phyloP scores from a whole-genome alignment of 1,140 invertebrate genomes.

The silkworm (Bombyx mori) region ASM3026992v2 NC_085110.1:10524001-10524500 shows the following conservation, averaged over 20 bases:
- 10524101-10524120: constrained; percentile 92
- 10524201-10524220: constrained; percentile 91
- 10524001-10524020: too few relatives aligned
- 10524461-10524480: constrained; percentile 95
- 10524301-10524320: constrained; percentile 94
- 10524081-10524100: constrained; percentile 93
- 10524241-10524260: constrained; percentile 97
- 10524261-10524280: constrained; percentile 95
- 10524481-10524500: constrained; percentile 95
- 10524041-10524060: neutral
- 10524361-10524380: constrained; percentile 93
- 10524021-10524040: too few relatives aligned
- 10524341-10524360: constrained; percentile 94
- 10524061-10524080: constrained; percentile 76
- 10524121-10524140: constrained; percentile 95
- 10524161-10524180: constrained; percentile 92
- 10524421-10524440: constrained; percentile 89
- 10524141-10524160: constrained; percentile 97
- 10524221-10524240: constrained; percentile 97
- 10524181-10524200: constrained; percentile 93
- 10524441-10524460: constrained; percentile 88
- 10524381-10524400: constrained; percentile 92
- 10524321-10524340: constrained; percentile 95
- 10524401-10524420: constrained; percentile 95
- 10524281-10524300: constrained; percentile 95